Conservation (phyloP, 1,140 invertebrate genomes). For the Drosophila mayri region DNA sequence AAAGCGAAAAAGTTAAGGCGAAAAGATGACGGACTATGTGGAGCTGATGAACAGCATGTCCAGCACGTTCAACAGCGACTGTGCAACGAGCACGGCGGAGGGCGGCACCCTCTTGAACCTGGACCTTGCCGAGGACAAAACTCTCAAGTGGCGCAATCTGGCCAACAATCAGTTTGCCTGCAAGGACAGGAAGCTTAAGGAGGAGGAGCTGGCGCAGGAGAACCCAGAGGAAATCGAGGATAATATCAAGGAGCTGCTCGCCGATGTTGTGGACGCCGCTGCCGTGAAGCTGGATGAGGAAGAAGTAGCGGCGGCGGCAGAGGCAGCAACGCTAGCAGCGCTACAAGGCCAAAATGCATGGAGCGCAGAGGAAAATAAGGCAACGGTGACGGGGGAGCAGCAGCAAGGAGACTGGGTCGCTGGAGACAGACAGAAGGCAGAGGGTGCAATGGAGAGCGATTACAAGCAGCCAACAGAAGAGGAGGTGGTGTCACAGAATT, state of each 20-base stretch:
- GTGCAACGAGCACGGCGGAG: slow-evolving; percentile 74
- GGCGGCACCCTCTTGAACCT: slow-evolving; percentile 70
- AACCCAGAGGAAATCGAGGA: slow-evolving; percentile 33
- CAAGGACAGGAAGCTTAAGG: slow-evolving; percentile 80
- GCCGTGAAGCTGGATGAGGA: slow-evolving; percentile 61
- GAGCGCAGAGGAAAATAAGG: not conserved
- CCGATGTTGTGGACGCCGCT: slow-evolving; percentile 53
- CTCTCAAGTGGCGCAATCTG: slow-evolving; percentile 82
- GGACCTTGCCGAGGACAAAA: slow-evolving; percentile 81
- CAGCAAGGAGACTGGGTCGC: slow-evolving; percentile 3
- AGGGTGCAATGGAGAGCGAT: slow-evolving; percentile 8
- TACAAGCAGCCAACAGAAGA: slow-evolving; percentile 4
- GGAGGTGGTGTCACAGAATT: slow-evolving; percentile 26
- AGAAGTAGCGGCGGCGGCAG: slow-evolving; percentile 20
- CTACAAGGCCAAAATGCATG: slow-evolving; percentile 45
- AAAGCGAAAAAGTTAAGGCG: slow-evolving; percentile 1
- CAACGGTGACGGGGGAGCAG: not conserved
- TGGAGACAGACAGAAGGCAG: not conserved
- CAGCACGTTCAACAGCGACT: slow-evolving; percentile 77
- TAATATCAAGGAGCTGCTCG: slow-evolving; percentile 42
- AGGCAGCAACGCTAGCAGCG: slow-evolving; percentile 17
- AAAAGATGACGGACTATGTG: slow-evolving; percentile 74
- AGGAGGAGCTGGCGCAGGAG: slow-evolving; percentile 17
- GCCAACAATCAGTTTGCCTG: slow-evolving; percentile 83
- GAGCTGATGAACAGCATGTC: slow-evolving; percentile 80